Base-by-base conservation (phyloP, 1,140 invertebrate genomes). In the Cyphomyrmex costatus region DNA sequence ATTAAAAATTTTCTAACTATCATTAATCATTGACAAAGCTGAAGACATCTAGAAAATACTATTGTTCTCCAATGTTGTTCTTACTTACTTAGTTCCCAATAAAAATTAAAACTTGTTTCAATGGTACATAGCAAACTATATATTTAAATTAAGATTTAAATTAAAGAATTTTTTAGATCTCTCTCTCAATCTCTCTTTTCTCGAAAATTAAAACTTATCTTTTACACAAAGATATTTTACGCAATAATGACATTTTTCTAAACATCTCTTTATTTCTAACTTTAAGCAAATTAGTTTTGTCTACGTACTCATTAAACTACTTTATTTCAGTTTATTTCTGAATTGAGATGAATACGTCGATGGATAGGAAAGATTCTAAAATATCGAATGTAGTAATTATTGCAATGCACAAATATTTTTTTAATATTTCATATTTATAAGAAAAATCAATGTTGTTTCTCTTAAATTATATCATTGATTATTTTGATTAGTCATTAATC, bases 391-490 rank as follows among this genome's bases (percentile, higher is more conserved):
- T 42, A 42, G 36, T 42, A 42, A 42, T 42, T 42, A 42, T 42
- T 2, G 36, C 36, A 12, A 42, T 42, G 36, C 36, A 36, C 36
- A 12, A 42, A 42, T 42, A 42, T 42, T 42, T 30, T 80, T 27
- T 42, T 24, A 10, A 46, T 30, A n/a, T 5, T n/a, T n/a, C 6
- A 21, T 5, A 53, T 36, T 36, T 0, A 6, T 36, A 24, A n/a
- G 58, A 42, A 82, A 42, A 21, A 53, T 53, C n/a, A 0, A 80
- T 10, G 21, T 73, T 71, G n/a, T 71, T 82, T 19, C 0, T 42
- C 7, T 46, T 51, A 33, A 51, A 7, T 73, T 73, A 46, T 46
- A 71, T 82, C 14, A 82, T 27, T 24, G 2, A 61, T 83, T 42
- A 83, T 73, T 24, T 49, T 58, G 7, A 21, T 0, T 24, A 14